Evolutionary conservation across 2,113 vertebrate species (phyloP).

Genomic region (Theropithecus gelada): DNA sequence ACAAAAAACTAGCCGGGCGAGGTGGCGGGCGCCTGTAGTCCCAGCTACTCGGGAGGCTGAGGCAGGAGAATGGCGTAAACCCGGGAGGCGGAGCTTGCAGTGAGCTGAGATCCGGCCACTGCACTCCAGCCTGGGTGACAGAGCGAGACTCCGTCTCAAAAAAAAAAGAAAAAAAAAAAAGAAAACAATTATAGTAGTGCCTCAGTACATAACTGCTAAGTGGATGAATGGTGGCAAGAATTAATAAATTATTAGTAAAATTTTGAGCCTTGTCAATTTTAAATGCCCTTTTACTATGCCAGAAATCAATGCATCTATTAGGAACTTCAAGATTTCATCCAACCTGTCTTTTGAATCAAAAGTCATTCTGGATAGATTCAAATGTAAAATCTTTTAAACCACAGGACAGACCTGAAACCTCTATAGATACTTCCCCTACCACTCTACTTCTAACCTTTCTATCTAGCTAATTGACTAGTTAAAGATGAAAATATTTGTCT

Average conservation of each 20-base stretch:
- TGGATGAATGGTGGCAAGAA: not conserved
- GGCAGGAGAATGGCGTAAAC: no score
- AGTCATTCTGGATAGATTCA: not conserved
- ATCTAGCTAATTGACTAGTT: not conserved
- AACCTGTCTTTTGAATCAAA: not conserved
- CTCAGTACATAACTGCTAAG: not conserved
- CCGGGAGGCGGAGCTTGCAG: no score
- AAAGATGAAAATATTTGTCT: conserved; percentile 24
- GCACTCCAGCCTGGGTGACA: no score
- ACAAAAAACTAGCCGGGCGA: no score
- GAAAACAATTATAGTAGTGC: not conserved
- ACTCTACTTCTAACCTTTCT: not conserved
- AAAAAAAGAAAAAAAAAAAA: not conserved
- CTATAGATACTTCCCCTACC: not conserved
- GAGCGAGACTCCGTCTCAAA: no score
- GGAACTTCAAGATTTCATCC: not conserved
- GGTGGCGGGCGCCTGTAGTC: no score
- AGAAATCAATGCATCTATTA: not conserved
- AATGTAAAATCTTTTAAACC: not conserved
- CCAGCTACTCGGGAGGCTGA: no score
- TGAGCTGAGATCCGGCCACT: no score
- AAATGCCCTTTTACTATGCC: not conserved
- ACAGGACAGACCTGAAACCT: not conserved
- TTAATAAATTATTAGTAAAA: conserved; percentile 30
- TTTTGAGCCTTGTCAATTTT: not conserved